Evolutionary conservation across 2,797 vertebrate species (phyloP), one percentile per base, ranked within the genome.

Genomic region (Syngnathus acus): DNA sequence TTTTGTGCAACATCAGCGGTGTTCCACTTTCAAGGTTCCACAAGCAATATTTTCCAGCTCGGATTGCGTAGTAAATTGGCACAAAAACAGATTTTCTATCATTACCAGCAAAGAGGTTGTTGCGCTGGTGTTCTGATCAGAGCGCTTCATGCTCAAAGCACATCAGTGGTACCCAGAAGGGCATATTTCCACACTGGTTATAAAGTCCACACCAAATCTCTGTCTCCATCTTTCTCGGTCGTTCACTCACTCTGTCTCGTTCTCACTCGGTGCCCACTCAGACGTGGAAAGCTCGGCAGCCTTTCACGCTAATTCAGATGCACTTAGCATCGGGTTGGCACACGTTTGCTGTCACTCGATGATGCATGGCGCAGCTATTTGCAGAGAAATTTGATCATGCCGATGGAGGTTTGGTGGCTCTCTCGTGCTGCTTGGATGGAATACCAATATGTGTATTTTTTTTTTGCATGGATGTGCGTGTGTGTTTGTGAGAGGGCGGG

Each of bases 341-440:
- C 67, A 72, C 77, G 73, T 88, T 84, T 81, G 85, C 84, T 87
- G 84, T 82, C 82, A 81, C 75, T 53, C 72, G 83, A 80, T 85
- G 83, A 82, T 80, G 87, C 78, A 79, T 72, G 80, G 75, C 73
- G 65, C 82, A 88, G 78, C 74, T 66, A 78, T 84, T 86, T 86
- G 77, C 86, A 82, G 84, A 81, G 85, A 87, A 85, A 89, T 85
- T 83, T 72, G 77, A 83, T 76, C 77, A 80, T 74, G 75, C 78
- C 68, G 78, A 57, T 47, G 26, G 76, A 76, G 80, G 74, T 89
- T 78, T 75, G 74, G 68, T 79, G 66, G 70, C 75, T 68, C 71
- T 68, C 68, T 17, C 19, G 71, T 39, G 67, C 70, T 55, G 61
- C 81, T 63, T 40, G 65, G 64, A 70, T 69, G 65, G 81, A 83